Evolutionary conservation across 2,888 invertebrate genomes (phyloP).

Genomic region (Epinotia demarniana): DNA sequence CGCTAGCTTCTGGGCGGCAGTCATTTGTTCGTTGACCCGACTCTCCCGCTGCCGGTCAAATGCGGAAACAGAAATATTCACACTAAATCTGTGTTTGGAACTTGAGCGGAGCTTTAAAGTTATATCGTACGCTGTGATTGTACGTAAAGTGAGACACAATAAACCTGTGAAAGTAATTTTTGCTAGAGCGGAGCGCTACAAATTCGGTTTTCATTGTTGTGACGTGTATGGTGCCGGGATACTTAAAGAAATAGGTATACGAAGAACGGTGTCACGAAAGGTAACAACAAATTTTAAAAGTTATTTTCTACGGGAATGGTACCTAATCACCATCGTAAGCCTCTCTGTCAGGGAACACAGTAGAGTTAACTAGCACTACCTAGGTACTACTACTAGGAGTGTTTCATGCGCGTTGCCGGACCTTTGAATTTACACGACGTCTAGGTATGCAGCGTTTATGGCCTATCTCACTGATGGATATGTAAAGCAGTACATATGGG

Average conservation of each 20-base stretch:
- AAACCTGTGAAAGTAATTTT: neutral
- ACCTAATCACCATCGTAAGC: too few species aligned
- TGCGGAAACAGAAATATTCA: slow-evolving; percentile 43
- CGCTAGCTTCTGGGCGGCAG: slow-evolving; percentile 65
- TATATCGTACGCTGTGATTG: neutral
- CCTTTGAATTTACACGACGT: too few species aligned
- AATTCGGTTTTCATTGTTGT: neutral
- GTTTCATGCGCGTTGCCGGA: too few species aligned
- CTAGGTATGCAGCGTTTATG: too few species aligned
- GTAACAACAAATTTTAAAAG: neutral
- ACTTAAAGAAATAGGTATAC: neutral
- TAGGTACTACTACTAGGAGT: too few species aligned
- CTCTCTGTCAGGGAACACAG: too few species aligned
- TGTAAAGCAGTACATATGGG: too few species aligned
- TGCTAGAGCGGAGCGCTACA: neutral
- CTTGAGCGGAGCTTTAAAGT: slow-evolving; percentile 31
- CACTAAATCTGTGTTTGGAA: slow-evolving; percentile 25
- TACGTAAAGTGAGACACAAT: neutral
- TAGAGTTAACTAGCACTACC: too few species aligned
- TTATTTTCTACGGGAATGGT: neutral
- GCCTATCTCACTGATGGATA: too few species aligned
- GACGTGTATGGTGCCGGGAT: slow-evolving; percentile 1
- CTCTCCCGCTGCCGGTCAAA: slow-evolving; percentile 58
- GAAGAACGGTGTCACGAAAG: neutral
- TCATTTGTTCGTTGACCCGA: slow-evolving; percentile 78